Evolutionary conservation across 2,888 invertebrate genomes (phyloP).

Genomic region (Tortricodes alternella): DNA sequence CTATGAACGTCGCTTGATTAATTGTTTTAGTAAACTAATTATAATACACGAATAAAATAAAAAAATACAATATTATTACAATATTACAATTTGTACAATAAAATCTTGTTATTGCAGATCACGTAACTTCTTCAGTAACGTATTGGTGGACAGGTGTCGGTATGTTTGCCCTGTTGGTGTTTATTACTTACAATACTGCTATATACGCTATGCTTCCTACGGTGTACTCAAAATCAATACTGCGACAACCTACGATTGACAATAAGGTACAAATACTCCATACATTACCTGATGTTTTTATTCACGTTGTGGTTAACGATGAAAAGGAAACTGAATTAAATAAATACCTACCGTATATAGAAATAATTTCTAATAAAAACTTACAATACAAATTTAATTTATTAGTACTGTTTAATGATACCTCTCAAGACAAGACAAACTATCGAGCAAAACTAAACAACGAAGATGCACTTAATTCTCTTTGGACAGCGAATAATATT

Average conservation of each 20-base stretch:
- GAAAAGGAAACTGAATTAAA: constrained; percentile 50
- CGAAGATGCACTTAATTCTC: constrained; percentile 58
- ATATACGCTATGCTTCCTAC: constrained; percentile 54
- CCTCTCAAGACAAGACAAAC: constrained; percentile 37
- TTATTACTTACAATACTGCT: constrained; percentile 65
- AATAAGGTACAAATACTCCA: constrained; percentile 29
- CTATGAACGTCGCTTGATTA: too few species aligned
- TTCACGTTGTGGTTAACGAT: constrained; percentile 59
- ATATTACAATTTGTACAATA: not conserved
- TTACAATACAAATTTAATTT: constrained; percentile 56
- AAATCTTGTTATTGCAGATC: constrained; percentile 53
- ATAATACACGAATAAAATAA: too few species aligned
- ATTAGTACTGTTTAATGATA: constrained; percentile 60
- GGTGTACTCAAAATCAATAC: constrained; percentile 38
- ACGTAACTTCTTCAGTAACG: constrained; percentile 60
- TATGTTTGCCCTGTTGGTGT: constrained; percentile 62
- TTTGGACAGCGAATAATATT: constrained; percentile 48
- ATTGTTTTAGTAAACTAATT: too few species aligned
- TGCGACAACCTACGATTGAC: constrained; percentile 32
- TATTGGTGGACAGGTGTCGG: constrained; percentile 71
- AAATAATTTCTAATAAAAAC: constrained; percentile 55
- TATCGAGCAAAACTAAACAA: constrained; percentile 59
- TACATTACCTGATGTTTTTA: constrained; percentile 49
- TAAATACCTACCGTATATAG: constrained; percentile 58
- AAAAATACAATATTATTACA: too few species aligned